These are phyloP conservation scores for Myopa tessellatipennis DNA, from an alignment of 2,888 invertebrate genomes.

Conservation along the genomic window DNA sequence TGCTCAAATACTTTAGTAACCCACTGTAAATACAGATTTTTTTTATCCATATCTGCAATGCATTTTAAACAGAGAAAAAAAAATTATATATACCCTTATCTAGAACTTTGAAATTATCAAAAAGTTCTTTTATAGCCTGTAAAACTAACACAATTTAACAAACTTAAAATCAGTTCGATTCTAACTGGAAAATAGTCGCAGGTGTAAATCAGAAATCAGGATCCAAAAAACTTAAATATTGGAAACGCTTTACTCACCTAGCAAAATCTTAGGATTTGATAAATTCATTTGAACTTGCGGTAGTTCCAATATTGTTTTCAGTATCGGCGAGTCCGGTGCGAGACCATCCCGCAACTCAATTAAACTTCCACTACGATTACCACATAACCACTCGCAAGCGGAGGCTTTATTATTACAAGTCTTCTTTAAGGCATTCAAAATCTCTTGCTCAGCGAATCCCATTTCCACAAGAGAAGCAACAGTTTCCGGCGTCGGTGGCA, in stretches of 20 bases:
- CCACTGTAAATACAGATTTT: too few relatives aligned
- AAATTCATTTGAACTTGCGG: constrained; percentile 76
- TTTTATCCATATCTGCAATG: too few relatives aligned
- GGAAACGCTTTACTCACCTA: constrained; percentile 68
- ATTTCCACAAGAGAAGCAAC: constrained; percentile 67
- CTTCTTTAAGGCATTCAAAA: constrained; percentile 72
- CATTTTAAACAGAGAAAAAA: too few relatives aligned
- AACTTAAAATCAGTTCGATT: too few relatives aligned
- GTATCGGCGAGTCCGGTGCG: constrained; percentile 73
- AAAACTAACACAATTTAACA: too few relatives aligned
- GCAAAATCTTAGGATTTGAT: constrained; percentile 74
- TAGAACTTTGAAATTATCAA: too few relatives aligned
- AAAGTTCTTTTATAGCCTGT: too few relatives aligned
- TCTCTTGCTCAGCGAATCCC: constrained; percentile 74
- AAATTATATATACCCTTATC: too few relatives aligned
- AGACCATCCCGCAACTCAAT: constrained; percentile 73
- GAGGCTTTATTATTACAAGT: constrained; percentile 75
- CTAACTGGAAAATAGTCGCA: too few relatives aligned
- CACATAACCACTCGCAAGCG: constrained; percentile 76
- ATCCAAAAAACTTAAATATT: not conserved
- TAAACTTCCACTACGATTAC: constrained; percentile 71
- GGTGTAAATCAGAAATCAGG: not conserved
- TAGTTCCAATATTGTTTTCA: constrained; percentile 74
- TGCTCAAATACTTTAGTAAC: too few relatives aligned
- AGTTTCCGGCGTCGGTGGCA: constrained; percentile 61